A percentile compares a stretch with the other conserved stretches of the same genome.
Evolutionary conservation across 2,888 invertebrate species (phyloP).

Genomic region (Noctua janthe): DNA sequence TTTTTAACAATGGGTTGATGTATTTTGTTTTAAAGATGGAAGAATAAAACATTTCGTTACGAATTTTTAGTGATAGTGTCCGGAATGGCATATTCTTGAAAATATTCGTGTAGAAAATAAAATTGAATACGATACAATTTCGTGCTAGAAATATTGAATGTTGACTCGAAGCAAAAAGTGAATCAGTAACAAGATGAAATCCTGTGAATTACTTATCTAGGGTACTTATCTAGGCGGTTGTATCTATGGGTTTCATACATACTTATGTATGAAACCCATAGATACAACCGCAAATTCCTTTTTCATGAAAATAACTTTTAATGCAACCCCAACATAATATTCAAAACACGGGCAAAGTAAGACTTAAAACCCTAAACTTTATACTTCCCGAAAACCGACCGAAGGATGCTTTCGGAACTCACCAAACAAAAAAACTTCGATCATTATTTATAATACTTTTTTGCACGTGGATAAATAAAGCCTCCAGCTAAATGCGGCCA

Average conservation of each 20-base stretch:
- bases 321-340: constrained; percentile 59
- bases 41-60: neutral
- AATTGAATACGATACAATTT: neutral
- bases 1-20: neutral
- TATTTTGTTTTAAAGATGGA: neutral
- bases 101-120: neutral
- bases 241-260: no score
- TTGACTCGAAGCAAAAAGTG: neutral
- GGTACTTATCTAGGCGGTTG: no score
- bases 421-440: constrained; percentile 75
- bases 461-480: constrained; percentile 79
- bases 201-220: neutral
- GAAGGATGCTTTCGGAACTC: constrained; percentile 57
- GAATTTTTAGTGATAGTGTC: neutral
- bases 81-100: neutral
- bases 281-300: constrained; percentile 8
- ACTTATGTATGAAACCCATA: neutral
- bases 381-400: constrained; percentile 58
- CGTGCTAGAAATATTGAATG: neutral
- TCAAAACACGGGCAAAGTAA: constrained; percentile 62
- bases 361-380: constrained; percentile 61
- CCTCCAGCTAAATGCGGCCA: constrained; percentile 63
- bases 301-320: constrained; percentile 42
- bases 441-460: constrained; percentile 81
- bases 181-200: constrained; percentile 1